phyloP scores from a whole-genome alignment of 2,113 vertebrate genomes.

The human (Homo sapiens) region GRCh38 chr12:40765501-40766000 shows the following conservation, averaged over 20 bases:
- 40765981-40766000: background rate
- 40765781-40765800: background rate
- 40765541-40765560: background rate
- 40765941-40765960: background rate
- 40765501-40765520: background rate
- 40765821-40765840: background rate
- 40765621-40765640: background rate
- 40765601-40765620: background rate
- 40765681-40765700: background rate
- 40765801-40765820: background rate
- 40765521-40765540: background rate
- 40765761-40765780: background rate
- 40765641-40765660: background rate
- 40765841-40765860: background rate
- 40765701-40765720: background rate
- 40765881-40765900: background rate
- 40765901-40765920: background rate
- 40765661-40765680: background rate
- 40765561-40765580: background rate
- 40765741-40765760: background rate
- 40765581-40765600: background rate
- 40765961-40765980: background rate
- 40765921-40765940: background rate
- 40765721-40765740: background rate
- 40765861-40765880: background rate